Base-by-base conservation (phyloP, 1,140 invertebrate species). In the Cephus cinctus region DNA sequence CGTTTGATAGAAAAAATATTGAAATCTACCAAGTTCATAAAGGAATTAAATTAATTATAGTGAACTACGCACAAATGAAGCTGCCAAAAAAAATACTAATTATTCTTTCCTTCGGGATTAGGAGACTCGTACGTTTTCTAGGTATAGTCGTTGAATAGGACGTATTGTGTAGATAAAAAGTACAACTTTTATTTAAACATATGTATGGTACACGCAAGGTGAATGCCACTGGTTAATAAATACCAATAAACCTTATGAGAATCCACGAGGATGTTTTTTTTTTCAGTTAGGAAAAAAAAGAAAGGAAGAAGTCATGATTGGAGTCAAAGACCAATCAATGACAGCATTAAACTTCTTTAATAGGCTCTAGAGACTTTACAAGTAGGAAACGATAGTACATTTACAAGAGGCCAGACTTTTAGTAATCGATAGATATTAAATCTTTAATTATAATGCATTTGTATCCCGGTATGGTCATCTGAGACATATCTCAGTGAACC, bases 171-270 rank as follows among this genome's bases (percentile, higher is more conserved):
- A 60, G 55, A 58, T 59, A 57, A 55, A 59, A 63, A 30, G 50
- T 61, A 47, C 54, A 62, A 63, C n/a, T 55, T 51, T 45, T 63
- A 61, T 65, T 66, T 57, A 64, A 63, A 54, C 57, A 32, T 30
- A 56, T 56, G 38, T 47, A 43, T 18, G 31, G 36, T 50, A 42
- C 52, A 46, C 61, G n/a, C n/a, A n/a, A 61, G 49, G 39, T 48
- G 21, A 22, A 56, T 6, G 57, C 40, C 21, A 47, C 47, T 43
- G 36, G 52, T 55, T 20, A 61, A 61, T 57, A 59, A 67, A 65
- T 30, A 47, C 31, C 32, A 42, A 47, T 39, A 45, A 31, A 47
- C 27, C 40, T 57, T 19, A 47, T 16, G 15, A 40, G 27, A 43
- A 42, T 9, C n/a, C n/a, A n/a, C n/a, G n/a, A n/a, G n/a, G n/a